These are phyloP conservation scores for Oncorhynchus mykiss DNA, from an alignment of 2,113 vertebrate species.

Conservation along the genomic window DNA sequence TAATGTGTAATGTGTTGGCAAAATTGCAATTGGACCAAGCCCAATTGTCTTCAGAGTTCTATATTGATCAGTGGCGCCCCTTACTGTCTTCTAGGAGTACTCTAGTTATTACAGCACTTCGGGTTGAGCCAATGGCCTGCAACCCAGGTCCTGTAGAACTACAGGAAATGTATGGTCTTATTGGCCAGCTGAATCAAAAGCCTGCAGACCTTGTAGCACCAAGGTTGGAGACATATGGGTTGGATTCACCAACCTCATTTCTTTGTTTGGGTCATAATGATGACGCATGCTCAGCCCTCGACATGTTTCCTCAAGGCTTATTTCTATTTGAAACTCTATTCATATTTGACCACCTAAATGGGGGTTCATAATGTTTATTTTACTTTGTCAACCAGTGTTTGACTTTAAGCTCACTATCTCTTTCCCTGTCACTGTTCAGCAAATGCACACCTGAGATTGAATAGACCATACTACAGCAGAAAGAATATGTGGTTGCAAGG, in stretches of 20 bases:
- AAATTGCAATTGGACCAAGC: background rate
- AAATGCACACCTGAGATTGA: constrained; percentile 36
- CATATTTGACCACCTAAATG: background rate
- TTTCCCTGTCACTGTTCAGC: constrained; percentile 40
- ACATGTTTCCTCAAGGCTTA: background rate
- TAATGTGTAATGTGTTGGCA: background rate
- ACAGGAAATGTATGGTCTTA: too few relatives aligned
- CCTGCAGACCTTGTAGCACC: too few relatives aligned
- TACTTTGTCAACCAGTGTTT: background rate
- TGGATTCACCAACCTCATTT: background rate
- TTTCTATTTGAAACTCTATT: background rate
- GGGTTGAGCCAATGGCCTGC: too few relatives aligned
- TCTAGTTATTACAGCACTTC: too few relatives aligned
- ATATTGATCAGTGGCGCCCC: constrained; percentile 21
- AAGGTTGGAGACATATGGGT: too few relatives aligned
- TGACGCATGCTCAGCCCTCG: background rate
- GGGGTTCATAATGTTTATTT: background rate
- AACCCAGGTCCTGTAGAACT: too few relatives aligned
- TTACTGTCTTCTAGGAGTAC: constrained; percentile 50
- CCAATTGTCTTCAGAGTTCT: background rate
- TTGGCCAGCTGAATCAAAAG: too few relatives aligned
- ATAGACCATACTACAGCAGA: constrained; percentile 7
- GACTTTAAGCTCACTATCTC: background rate
- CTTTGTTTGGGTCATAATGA: background rate
- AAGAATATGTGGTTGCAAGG: constrained; percentile 4